Evolutionary conservation across 2,113 vertebrate genomes (phyloP), one percentile per base, ranked within the genome.

Genomic region (Grammomys surdaster): DNA sequence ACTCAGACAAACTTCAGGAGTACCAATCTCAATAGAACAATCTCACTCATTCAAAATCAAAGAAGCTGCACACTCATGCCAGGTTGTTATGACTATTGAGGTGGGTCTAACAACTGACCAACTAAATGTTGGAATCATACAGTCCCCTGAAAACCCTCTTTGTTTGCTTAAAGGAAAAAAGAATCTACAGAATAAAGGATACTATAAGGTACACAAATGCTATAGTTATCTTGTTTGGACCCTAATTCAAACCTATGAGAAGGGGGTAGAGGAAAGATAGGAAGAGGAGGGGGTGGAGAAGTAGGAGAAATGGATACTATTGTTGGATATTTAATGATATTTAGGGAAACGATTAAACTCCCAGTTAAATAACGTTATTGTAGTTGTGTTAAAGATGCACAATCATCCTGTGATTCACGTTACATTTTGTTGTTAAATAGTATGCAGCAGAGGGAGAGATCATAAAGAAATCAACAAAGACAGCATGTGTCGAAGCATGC

Each of bases 321-420:
- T 84, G 22, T 89, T 51, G 4, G 26, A 80, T 63, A 69, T 78
- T 75, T 86, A 28, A 86, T 76, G 28, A 91, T 60, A 87, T 82
- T 82, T 89, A 91, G n/a, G 16, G 94, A 96, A 67, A 36, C 31
- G 31, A 54, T 75, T 72, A 89, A 65, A 11, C 12, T 72, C 95
- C 95, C 51, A 75, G 46, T 76, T 3, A 14, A 14, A 73, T n/a
- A 89, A 31, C 40, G 10, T 5, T 56, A 92, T 78, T 84, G 24
- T 54, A n/a, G 12, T 28, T 86, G 28, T 88, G 7, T 77, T 84
- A 28, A 85, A 81, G 85, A 31, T 28, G 7, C 10, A 36, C 92
- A 69, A 67, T 43, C n/a, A 48, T 9, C 93, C 88, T 56, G 0
- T 26, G 11, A 46, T 31, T 46, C 3, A 46, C 33, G 22, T 26